A percentile compares a stretch with the other conserved stretches of the same genome.
These are phyloP conservation scores for Myocastor coypus DNA, from an alignment of 2,113 vertebrate genomes.

Conservation along the genomic window DNA sequence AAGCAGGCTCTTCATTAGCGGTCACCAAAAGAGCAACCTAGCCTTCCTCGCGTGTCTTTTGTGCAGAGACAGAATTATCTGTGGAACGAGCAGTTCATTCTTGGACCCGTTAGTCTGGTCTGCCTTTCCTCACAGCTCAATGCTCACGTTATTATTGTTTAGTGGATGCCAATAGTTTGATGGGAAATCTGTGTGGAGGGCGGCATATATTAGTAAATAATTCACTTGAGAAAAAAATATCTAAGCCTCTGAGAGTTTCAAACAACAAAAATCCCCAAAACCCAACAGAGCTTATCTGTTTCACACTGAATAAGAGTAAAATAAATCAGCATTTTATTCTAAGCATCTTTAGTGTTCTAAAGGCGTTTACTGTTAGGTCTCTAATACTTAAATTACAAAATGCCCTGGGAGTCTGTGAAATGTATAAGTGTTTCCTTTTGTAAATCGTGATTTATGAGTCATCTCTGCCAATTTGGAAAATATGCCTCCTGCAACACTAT, in stretches of 20 bases:
- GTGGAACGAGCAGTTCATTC: conserved; percentile 63
- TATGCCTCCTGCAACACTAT: not conserved
- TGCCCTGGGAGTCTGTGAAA: not conserved
- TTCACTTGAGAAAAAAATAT: conserved; percentile 42
- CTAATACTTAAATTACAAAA: conserved; percentile 62
- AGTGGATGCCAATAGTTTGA: conserved; percentile 58
- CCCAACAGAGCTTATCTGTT: conserved; percentile 31
- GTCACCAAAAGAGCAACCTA: conserved; percentile 45
- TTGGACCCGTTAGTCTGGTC: conserved; percentile 46
- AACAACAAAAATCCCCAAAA: conserved; percentile 61
- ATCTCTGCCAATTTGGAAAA: conserved; percentile 45
- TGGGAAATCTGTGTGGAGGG: conserved; percentile 52
- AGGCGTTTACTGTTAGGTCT: no score
- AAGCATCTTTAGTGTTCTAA: conserved; percentile 53
- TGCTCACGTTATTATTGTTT: conserved; percentile 58
- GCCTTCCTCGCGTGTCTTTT: conserved; percentile 32
- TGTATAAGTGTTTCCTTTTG: not conserved
- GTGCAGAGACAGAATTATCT: conserved; percentile 65
- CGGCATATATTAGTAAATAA: conserved; percentile 60
- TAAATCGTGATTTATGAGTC: conserved; percentile 45
- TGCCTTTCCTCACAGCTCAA: conserved; percentile 64
- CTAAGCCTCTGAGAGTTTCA: conserved; percentile 47
- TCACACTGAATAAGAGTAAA: conserved; percentile 47
- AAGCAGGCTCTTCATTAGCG: conserved; percentile 44
- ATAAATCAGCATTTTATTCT: conserved; percentile 40